phyloP scores from a whole-genome alignment of 2,797 vertebrate genomes.

The Pipistrellus pipistrellus region DNA sequence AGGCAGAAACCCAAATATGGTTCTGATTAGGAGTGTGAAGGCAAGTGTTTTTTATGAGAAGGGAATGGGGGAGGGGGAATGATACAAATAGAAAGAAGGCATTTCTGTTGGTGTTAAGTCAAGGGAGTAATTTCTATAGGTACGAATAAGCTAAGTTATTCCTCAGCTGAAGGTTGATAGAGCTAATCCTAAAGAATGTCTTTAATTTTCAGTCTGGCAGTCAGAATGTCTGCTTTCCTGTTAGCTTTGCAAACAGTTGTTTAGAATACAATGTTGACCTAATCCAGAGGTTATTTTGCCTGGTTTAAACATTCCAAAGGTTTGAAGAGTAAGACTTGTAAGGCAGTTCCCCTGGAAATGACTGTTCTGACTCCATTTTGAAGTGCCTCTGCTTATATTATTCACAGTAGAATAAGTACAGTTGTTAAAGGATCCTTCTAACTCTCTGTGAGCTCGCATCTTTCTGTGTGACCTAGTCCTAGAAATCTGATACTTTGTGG shows the following conservation, averaged over 20 bases:
- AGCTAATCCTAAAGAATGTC: not conserved
- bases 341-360: not conserved
- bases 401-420: not conserved
- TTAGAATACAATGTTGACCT: not conserved
- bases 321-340: not conserved
- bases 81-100: not conserved
- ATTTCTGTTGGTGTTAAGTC: not conserved
- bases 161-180: not conserved
- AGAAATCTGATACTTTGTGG: not conserved
- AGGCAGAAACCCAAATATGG: not conserved
- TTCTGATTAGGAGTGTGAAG: not conserved
- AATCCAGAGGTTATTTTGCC: not conserved
- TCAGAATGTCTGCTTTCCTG: not conserved
- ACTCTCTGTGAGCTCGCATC: not conserved
- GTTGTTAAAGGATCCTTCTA: not conserved
- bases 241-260: not conserved
- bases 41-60: not conserved
- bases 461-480: not conserved
- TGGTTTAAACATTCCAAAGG: not conserved
- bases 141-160: not conserved
- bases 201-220: not conserved
- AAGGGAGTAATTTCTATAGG: not conserved
- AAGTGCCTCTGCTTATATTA: not conserved
- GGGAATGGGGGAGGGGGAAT: not conserved
- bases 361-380: not conserved